Percentiles rank a stretch among this genome's conserved stretches.
phyloP scores from a whole-genome alignment of 2,797 vertebrate species.

The Triplophysa yarkandensis region DNA sequence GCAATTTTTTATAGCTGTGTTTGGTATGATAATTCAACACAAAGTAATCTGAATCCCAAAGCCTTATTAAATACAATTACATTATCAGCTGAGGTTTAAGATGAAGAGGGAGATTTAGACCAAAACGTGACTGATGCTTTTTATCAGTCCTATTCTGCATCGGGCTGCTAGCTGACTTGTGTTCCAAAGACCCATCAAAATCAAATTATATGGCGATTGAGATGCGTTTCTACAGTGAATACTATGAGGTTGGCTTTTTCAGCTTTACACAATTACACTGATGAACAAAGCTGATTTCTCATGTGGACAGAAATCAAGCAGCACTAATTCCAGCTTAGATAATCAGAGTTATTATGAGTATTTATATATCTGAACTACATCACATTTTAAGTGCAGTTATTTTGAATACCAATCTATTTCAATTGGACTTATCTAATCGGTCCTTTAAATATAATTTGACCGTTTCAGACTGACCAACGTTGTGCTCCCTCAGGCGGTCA shows the following conservation, averaged over 20 bases:
- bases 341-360: slow-evolving; percentile 25
- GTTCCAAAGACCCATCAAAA: slow-evolving; percentile 44
- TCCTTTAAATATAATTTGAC: slow-evolving; percentile 26
- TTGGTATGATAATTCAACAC: slow-evolving; percentile 4
- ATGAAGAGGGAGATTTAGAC: neutral
- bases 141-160: slow-evolving; percentile 26
- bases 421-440: neutral
- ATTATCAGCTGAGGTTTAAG: slow-evolving; percentile 1
- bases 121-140: slow-evolving; percentile 34
- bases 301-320: slow-evolving; percentile 37
- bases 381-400: slow-evolving; percentile 8
- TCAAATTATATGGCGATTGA: slow-evolving; percentile 39
- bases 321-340: slow-evolving; percentile 24
- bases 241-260: slow-evolving; percentile 37
- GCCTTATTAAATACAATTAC: slow-evolving; percentile 34
- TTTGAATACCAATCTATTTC: slow-evolving; percentile 6
- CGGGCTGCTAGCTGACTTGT: slow-evolving; percentile 34
- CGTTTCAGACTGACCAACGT: slow-evolving; percentile 4
- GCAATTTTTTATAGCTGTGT: neutral
- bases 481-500: neutral
- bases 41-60: slow-evolving; percentile 14
- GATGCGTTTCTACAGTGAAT: slow-evolving; percentile 33
- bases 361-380: slow-evolving; percentile 20
- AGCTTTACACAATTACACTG: slow-evolving; percentile 38
- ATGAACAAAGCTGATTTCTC: slow-evolving; percentile 35